Evolutionary conservation across 2,888 invertebrate species (phyloP).

Genomic region (Callosobruchus maculatus): DNA sequence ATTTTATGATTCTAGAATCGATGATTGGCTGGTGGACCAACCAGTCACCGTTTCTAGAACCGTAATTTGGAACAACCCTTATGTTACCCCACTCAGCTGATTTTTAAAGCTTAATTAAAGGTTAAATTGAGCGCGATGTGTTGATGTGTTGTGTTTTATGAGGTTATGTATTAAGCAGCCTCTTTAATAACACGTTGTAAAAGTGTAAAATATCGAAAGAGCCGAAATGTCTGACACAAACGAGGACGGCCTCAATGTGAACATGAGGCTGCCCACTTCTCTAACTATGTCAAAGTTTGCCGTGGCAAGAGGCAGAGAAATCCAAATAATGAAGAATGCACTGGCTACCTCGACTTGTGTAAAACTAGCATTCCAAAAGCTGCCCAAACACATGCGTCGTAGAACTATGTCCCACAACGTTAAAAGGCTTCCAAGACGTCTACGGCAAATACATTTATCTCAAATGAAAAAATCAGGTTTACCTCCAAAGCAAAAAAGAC

Average conservation of each 20-base stretch:
- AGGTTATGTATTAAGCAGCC: too few species aligned
- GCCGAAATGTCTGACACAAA: background rate
- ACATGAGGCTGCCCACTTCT: slow-evolving; percentile 22
- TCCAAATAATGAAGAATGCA: slow-evolving; percentile 65
- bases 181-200: too few species aligned
- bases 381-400: slow-evolving; percentile 88
- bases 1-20: too few species aligned
- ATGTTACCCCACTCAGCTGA: too few species aligned
- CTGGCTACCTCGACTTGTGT: slow-evolving; percentile 56
- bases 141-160: too few species aligned
- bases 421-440: slow-evolving; percentile 76
- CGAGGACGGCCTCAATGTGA: slow-evolving; percentile 4
- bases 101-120: too few species aligned
- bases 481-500: slow-evolving; percentile 69
- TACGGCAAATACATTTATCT: slow-evolving; percentile 66
- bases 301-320: slow-evolving; percentile 66
- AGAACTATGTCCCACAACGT: slow-evolving; percentile 90
- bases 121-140: too few species aligned
- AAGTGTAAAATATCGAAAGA: too few species aligned
- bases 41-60: too few species aligned
- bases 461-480: slow-evolving; percentile 73
- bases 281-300: slow-evolving; percentile 63
- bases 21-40: too few species aligned
- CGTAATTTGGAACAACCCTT: too few species aligned
- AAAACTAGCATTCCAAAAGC: slow-evolving; percentile 75